Evolutionary conservation across 2,888 invertebrate species (phyloP), one percentile per base, ranked within the genome.

Genomic region (Drosophila falleni): DNA sequence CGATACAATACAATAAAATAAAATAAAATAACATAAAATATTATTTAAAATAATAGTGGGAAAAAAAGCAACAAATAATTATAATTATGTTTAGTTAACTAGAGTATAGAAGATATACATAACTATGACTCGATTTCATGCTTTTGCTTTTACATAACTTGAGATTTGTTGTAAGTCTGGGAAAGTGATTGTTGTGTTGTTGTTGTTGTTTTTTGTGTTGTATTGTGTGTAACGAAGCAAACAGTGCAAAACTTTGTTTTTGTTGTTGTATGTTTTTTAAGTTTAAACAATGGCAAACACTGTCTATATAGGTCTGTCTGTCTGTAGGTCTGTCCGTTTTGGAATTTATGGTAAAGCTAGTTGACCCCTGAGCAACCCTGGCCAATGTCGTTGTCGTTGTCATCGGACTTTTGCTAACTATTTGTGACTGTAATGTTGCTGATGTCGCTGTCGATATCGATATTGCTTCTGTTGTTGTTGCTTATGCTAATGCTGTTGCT

Each of bases 51-150:
- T 55, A 65, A 39, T 26, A 16, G n/a, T 37, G 23, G 31, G 8
- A 6, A 29, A 47, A 56, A 44, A 46, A 58, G 59, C 50, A 53
- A 39, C n/a, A 35, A 59, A 49, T 39, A 72, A 51, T 37, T 60
- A 66, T 55, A 71, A 68, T 46, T 54, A 64, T 50, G 11, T 41
- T 50, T 26, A 63, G 50, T 26, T 62, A 65, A 60, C 46, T 62
- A 70, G 59, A 70, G 54, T 71, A 53, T 67, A 60, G 39, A 41
- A 41, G 23, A 51, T 53, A 59, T 71, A 76, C 19, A 74, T 74
- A 78, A 56, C 86, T 85, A 85, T 85, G 85, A 85, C 85, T 85
- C 88, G 85, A 85, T 85, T 81, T 79, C 70, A 82, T 82, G 81
- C 83, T 71, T 69, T 46, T 71, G 75, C 78, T 75, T 77, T 55